Evolutionary conservation across 1,140 invertebrate genomes (phyloP).

Genomic region (Elymnias hypermnestra): DNA sequence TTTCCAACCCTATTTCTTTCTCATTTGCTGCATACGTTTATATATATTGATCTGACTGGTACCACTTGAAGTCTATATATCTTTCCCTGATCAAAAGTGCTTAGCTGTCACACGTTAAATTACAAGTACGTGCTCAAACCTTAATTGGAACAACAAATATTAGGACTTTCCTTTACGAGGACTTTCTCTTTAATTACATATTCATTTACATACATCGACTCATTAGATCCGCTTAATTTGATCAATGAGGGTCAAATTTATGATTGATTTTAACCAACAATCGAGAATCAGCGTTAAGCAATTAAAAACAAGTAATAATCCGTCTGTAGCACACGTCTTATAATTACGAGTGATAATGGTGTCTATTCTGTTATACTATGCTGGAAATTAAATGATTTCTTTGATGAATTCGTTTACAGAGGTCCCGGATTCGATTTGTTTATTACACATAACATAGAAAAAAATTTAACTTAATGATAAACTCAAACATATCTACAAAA

Average conservation of each 20-base stretch:
- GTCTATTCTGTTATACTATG: no score
- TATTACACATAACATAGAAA: no score
- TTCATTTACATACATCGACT: conserved; percentile 26
- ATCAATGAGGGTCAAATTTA: conserved; percentile 19
- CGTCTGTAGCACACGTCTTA: background rate
- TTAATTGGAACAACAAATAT: conserved; percentile 36
- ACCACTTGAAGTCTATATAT: no score
- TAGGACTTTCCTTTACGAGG: conserved; percentile 28
- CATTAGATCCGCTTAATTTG: conserved; percentile 30
- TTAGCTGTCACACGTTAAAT: conserved; percentile 22
- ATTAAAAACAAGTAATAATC: background rate
- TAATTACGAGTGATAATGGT: no score
- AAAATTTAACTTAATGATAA: no score
- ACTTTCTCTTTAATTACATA: conserved; percentile 43
- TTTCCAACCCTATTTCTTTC: no score
- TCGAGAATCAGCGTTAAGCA: background rate
- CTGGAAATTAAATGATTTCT: no score
- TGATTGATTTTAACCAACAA: conserved; percentile 11
- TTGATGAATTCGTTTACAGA: no score
- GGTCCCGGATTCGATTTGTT: no score
- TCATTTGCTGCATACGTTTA: no score
- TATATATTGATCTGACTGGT: no score
- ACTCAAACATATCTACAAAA: no score
- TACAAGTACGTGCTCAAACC: conserved; percentile 25
- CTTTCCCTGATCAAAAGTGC: conserved; percentile 5